phyloP scores from a whole-genome alignment of 2,888 invertebrate genomes.

The Agonopterix subpropinquella region DNA sequence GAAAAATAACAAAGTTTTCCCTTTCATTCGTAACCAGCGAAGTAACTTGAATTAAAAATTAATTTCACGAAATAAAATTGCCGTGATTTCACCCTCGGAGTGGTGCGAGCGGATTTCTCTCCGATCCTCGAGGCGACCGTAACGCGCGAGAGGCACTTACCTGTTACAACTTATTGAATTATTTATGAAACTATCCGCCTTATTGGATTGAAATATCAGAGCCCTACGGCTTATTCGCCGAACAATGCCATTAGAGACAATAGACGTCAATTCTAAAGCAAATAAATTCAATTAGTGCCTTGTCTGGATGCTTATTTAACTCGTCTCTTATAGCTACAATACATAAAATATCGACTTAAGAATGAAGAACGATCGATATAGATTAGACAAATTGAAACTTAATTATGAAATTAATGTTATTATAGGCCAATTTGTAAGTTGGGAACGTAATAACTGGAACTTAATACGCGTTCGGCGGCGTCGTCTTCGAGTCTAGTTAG shows the following conservation, averaged over 20 bases:
- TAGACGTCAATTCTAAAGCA: constrained; percentile 17
- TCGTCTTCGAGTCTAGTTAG: constrained; percentile 33
- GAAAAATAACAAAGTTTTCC: not conserved
- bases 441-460: constrained; percentile 24
- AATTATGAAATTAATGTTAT: constrained; percentile 20
- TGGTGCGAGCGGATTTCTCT: constrained; percentile 40
- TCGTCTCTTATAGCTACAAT: not conserved
- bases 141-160: constrained; percentile 67
- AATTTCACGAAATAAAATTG: constrained; percentile 55
- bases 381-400: too few relatives aligned
- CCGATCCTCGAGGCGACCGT: constrained; percentile 50
- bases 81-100: constrained; percentile 46
- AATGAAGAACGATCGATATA: too few relatives aligned
- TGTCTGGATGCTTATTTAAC: constrained; percentile 3
- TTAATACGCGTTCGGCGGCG: constrained; percentile 20
- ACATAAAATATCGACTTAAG: too few relatives aligned
- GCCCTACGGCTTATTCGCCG: constrained; percentile 21
- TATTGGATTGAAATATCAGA: constrained; percentile 66
- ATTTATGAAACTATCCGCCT: constrained; percentile 68
- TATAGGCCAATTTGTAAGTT: constrained; percentile 22
- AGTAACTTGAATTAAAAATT: constrained; percentile 50
- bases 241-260: constrained; percentile 35
- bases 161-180: constrained; percentile 69
- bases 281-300: constrained; percentile 7
- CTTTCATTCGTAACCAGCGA: constrained; percentile 20